Evolutionary conservation across 2,888 invertebrate genomes (phyloP), one percentile per base, ranked within the genome.

Genomic region (Tachina fera): DNA sequence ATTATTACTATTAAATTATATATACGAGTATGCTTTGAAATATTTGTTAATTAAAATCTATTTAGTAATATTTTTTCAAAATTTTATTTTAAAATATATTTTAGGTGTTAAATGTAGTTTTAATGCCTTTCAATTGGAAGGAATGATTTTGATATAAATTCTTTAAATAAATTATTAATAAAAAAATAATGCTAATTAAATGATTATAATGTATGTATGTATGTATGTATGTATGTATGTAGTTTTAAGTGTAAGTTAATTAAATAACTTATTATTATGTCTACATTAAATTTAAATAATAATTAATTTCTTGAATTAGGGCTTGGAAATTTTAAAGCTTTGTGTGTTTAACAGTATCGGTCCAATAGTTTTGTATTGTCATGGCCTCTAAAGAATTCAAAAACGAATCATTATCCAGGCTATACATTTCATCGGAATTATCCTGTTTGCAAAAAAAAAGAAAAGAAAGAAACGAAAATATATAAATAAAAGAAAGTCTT

Each of bases 281-380:
- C 51, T 60, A 51, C 22, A 19, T 41, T 83, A 60, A 77, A 71
- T 58, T 67, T 51, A 81, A 68, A 49, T 43, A 19, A 71, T 43
- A 76, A 16, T 70, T 45, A 56, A 67, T 75, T 45, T 68, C 8
- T 68, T 56, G 14, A 47, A 41, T 31, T 31, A 41, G 22, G 16
- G 22, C 47, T 16, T 16, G 31, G 47, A 16, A 43, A n/a, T 78
- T 77, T 88, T 95, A 97, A 93, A 97, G 95, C 93, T 97, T 97
- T 90, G 97, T 97, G 93, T 97, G 97, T 93, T 97, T 97, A 88
- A 97, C 97, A 88, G 96, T 97, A 93, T 97, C 97, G 74, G 97
- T 97, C 97, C 97, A 98, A 92, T 97, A 97, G 93, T 97, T 97
- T 93, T 97, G 97, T 91, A 98, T 97, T 88, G 97, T 97, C 97